Base-by-base conservation (phyloP, 2,113 vertebrate species). In the Lagopus leucura region DNA sequence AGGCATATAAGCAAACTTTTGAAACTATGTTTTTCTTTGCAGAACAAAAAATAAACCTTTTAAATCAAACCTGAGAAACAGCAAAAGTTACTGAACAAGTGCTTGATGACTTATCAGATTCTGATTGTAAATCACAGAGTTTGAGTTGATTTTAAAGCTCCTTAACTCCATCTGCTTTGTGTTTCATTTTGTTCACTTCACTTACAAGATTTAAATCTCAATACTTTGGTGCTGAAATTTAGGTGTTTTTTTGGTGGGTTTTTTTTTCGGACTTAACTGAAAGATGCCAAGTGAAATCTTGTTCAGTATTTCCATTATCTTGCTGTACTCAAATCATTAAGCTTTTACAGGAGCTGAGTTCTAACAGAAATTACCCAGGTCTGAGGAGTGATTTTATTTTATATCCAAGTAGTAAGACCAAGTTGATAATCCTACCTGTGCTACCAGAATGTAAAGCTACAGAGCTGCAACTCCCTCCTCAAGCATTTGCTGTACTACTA, bases 301-400 rank as follows among this genome's bases (percentile, higher is more conserved):
- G 75, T 40, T 95, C 16, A 19, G 52, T 50, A 55, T 80, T 94
- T 47, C 17, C 74, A 9, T 82, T 94, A 94, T 95, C 63, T 96
- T 95, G 86, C 72, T 84, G 72, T 69, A 66, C 47, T 63, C 76
- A 95, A 97, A 92, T 65, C 74, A 94, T 97, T 96, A 97, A 75
- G 89, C 85, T 96, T 98, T 98, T 97, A 97, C 95, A 97, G 96
- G 93, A 96, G 66, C 93, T 95, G 96, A 95, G 89, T 97, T 96
- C 97, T 92, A 97, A 94, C 91, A 92, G 91, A 34, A 34, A 85
- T 86, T 80, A 73, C 72, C 92, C 91, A 61, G 94, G 92, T 94
- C 91, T 89, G 96, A 89, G 86, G 66, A 95, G 88, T 71, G 95
- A 90, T 96, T 97, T 98, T 98, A 95, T 97, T 98, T 98, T 97